Evolutionary conservation across 2,888 invertebrate species (phyloP).

Genomic region (Limnephilus rhombicus): DNA sequence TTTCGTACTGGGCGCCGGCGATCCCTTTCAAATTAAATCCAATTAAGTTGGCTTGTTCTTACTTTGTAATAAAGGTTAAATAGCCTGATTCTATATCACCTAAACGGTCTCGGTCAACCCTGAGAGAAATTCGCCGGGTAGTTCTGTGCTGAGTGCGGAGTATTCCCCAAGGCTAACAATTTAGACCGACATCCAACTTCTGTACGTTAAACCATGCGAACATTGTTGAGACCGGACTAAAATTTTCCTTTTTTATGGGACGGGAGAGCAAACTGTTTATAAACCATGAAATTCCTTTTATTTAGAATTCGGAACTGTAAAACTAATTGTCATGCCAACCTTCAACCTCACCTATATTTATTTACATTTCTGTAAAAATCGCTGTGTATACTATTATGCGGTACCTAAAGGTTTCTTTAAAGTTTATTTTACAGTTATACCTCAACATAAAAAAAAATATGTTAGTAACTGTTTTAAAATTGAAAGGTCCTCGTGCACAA

Average conservation of each 20-base stretch:
- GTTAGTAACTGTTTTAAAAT: neutral
- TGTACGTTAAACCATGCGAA: conserved; percentile 28
- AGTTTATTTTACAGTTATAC: neutral
- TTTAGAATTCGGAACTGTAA: neutral
- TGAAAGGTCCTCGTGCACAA: neutral
- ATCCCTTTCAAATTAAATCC: conserved; percentile 47
- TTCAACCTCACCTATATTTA: neutral
- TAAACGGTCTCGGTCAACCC: conserved; percentile 47
- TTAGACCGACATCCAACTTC: conserved; percentile 47
- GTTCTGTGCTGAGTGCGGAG: conserved; percentile 23
- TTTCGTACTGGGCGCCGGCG: conserved; percentile 32
- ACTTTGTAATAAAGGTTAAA: conserved; percentile 54
- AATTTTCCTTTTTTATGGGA: conserved; percentile 7
- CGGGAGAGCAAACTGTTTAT: conserved; percentile 5
- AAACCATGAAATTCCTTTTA: conserved; percentile 28
- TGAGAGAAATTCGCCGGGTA: conserved; percentile 17
- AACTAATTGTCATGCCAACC: neutral
- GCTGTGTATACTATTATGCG: neutral
- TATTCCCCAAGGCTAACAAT: conserved; percentile 37
- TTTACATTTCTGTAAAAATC: neutral
- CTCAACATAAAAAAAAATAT: no score
- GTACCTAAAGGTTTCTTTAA: neutral
- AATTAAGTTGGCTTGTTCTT: conserved; percentile 51
- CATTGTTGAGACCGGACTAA: neutral
- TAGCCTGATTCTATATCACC: conserved; percentile 45